Percentiles rank a stretch among this genome's conserved stretches.
Evolutionary conservation across 2,888 invertebrate species (phyloP).

Genomic region (Drosophila barbarae): DNA sequence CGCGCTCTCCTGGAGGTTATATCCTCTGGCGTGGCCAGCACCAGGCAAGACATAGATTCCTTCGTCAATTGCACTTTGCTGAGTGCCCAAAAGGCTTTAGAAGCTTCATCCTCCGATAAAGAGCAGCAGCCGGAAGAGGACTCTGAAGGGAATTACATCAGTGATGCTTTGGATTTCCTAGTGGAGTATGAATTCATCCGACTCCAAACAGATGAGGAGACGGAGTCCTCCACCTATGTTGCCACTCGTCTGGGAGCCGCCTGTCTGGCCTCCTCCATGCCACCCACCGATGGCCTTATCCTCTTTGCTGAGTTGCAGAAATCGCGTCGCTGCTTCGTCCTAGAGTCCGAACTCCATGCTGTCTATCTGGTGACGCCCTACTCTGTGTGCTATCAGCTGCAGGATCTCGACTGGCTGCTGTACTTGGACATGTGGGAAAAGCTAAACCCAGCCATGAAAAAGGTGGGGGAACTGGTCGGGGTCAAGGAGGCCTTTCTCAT

Average conservation of each 20-base stretch:
- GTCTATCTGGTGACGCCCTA: conserved; percentile 97
- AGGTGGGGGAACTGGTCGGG: conserved; percentile 94
- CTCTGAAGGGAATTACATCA: conserved; percentile 70
- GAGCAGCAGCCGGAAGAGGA: conserved; percentile 21
- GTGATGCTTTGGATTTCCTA: conserved; percentile 85
- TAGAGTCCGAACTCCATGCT: conserved; percentile 96
- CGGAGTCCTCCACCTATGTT: conserved; percentile 81
- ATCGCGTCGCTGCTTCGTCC: conserved; percentile 92
- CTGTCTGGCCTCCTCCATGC: conserved; percentile 93
- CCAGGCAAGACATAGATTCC: conserved; percentile 85
- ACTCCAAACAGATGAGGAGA: conserved; percentile 81
- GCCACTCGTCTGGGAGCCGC: conserved; percentile 95
- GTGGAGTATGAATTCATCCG: conserved; percentile 90
- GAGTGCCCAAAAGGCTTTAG: conserved; percentile 59
- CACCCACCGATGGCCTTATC: conserved; percentile 95
- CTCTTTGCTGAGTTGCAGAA: conserved; percentile 94
- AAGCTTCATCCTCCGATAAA: background rate
- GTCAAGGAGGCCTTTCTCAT: conserved; percentile 92
- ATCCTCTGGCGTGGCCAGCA: conserved; percentile 90
- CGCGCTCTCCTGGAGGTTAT: conserved; percentile 90
- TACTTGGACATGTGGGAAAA: conserved; percentile 90
- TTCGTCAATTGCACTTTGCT: conserved; percentile 91
- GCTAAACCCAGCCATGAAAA: conserved; percentile 87
- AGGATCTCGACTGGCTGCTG: conserved; percentile 89
- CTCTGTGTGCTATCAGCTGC: conserved; percentile 88